Conservation (phyloP, 2,797 vertebrate genomes). For the Etheostoma perlongum region DNA sequence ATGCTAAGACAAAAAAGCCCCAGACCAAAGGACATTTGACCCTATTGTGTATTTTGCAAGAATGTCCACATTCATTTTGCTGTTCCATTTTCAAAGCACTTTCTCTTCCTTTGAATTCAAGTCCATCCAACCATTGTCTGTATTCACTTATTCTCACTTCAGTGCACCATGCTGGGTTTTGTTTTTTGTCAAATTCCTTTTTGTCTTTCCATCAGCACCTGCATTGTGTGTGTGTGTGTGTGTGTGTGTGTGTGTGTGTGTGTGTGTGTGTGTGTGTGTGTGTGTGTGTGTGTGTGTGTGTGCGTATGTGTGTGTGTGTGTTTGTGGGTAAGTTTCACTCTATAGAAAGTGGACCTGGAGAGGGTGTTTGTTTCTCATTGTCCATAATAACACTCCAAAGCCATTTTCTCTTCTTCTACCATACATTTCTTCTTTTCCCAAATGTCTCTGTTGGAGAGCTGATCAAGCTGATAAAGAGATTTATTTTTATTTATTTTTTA, state of each 20-base stretch:
- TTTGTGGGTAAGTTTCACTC: background rate
- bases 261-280: background rate
- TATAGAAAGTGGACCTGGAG: background rate
- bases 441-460: conserved; percentile 4
- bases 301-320: background rate
- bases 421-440: background rate
- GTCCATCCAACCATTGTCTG: conserved; percentile 3
- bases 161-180: background rate
- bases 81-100: conserved; percentile 2
- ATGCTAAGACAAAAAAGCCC: too few species aligned
- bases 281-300: background rate
- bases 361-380: conserved; percentile 17
- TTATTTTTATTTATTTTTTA: background rate
- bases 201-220: conserved; percentile 6
- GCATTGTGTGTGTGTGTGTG: conserved; percentile 4
- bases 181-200: background rate
- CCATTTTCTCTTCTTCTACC: background rate
- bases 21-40: background rate
- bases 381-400: background rate
- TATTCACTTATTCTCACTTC: conserved; percentile 8
- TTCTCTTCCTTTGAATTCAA: background rate
- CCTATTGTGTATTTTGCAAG: background rate
- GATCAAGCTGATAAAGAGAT: background rate
- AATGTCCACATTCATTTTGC: background rate
- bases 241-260: background rate